These are phyloP conservation scores for Agrotis segetum DNA, from an alignment of 2,888 invertebrate species.

Conservation along the genomic window DNA sequence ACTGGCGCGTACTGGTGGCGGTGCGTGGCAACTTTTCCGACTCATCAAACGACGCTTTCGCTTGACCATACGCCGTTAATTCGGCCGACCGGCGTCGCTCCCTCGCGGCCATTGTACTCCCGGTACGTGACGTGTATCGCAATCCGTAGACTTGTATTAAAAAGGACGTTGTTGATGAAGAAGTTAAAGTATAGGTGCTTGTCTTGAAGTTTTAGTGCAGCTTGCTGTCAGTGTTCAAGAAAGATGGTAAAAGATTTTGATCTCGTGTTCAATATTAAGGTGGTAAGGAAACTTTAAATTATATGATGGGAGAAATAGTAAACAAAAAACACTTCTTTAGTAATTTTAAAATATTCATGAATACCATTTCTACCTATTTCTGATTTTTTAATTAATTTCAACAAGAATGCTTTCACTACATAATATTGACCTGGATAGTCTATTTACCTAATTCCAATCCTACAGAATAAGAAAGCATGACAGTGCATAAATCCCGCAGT, in stretches of 20 bases:
- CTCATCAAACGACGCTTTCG: no score
- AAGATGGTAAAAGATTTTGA: background rate
- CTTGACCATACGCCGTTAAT: no score
- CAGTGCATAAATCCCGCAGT: conserved; percentile 7
- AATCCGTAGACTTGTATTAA: conserved; percentile 71
- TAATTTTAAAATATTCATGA: no score
- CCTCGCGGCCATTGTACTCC: conserved; percentile 68
- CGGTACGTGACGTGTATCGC: conserved; percentile 76
- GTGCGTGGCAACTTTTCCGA: no score
- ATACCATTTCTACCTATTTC: no score
- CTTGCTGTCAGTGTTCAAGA: conserved; percentile 2
- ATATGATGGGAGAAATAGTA: background rate
- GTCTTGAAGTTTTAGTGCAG: conserved; percentile 28
- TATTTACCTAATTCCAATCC: no score
- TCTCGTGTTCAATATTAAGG: background rate
- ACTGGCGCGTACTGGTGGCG: no score
- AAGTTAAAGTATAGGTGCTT: conserved; percentile 47
- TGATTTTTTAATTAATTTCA: background rate
- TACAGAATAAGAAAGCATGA: conserved; percentile 4
- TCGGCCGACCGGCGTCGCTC: conserved; percentile 64
- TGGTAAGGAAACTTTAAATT: background rate
- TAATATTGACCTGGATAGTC: background rate
- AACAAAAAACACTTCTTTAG: background rate
- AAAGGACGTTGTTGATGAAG: conserved; percentile 70
- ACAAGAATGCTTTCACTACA: background rate